Evolutionary conservation across 2,888 invertebrate genomes (phyloP).

Genomic region (Amiota communis): DNA sequence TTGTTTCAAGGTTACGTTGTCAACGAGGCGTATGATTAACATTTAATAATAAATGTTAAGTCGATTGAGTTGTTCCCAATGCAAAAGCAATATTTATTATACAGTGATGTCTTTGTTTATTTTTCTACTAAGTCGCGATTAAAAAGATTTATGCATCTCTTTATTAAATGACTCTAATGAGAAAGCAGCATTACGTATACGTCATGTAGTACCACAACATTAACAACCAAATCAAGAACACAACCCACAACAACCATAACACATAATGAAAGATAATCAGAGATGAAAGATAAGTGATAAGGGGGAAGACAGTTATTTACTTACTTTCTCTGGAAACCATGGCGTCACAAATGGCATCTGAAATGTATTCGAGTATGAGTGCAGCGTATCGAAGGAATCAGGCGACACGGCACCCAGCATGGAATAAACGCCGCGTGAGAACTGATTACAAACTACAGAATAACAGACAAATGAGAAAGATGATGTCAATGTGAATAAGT

Average conservation of each 20-base stretch:
- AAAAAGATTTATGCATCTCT: no score
- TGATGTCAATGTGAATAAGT: constrained; percentile 4
- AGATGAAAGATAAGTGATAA: no score
- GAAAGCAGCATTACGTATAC: no score
- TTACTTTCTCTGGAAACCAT: constrained; percentile 94
- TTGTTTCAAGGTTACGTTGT: constrained; percentile 54
- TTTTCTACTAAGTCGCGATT: no score
- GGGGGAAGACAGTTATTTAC: constrained; percentile 57
- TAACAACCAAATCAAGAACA: no score
- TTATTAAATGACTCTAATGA: no score
- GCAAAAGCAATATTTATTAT: no score
- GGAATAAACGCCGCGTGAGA: constrained; percentile 89
- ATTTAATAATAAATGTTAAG: constrained; percentile 59
- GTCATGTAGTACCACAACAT: no score
- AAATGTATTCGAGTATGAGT: constrained; percentile 95
- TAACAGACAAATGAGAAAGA: constrained; percentile 44
- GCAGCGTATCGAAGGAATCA: constrained; percentile 94
- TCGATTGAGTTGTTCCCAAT: no score
- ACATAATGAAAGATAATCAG: no score
- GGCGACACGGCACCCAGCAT: constrained; percentile 94
- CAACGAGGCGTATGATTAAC: constrained; percentile 67
- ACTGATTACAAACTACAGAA: constrained; percentile 89
- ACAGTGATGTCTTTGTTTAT: no score
- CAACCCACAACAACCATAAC: no score
- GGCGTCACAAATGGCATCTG: constrained; percentile 96